Conservation (phyloP, 1,140 invertebrate species). For the Kradibia gibbosae region DNA sequence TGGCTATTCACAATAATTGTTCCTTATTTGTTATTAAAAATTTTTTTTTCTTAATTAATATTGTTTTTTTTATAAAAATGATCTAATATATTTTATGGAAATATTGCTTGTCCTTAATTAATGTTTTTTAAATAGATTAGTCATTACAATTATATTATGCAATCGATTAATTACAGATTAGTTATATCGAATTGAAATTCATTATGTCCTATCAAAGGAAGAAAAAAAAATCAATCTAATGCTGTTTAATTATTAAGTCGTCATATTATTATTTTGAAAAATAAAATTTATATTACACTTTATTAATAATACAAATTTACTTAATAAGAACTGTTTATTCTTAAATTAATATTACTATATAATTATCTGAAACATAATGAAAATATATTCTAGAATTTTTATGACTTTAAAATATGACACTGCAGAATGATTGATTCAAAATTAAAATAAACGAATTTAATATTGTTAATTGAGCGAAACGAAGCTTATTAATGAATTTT, state of each 20-base stretch:
- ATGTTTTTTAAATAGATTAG: neutral
- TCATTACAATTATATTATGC: neutral
- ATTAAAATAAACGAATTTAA: neutral
- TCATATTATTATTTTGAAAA: neutral
- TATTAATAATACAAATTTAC: slow-evolving; percentile 37
- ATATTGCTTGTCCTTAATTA: neutral
- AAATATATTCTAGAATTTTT: neutral
- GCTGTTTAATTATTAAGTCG: slow-evolving; percentile 7
- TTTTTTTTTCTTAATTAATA: neutral
- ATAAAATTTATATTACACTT: slow-evolving; percentile 30
- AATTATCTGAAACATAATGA: slow-evolving; percentile 14
- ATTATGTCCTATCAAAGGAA: neutral
- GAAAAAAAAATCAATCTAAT: neutral
- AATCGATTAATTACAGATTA: neutral
- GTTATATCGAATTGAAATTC: neutral
- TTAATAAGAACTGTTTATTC: slow-evolving; percentile 26
- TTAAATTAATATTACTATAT: slow-evolving; percentile 23
- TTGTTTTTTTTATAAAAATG: neutral
- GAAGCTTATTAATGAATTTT: neutral
- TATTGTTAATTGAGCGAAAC: neutral
- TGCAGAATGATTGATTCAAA: neutral
- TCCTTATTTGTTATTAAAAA: neutral
- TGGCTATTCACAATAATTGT: neutral
- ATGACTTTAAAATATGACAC: neutral
- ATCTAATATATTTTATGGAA: neutral